These are phyloP conservation scores for Drosophila lini DNA, from an alignment of 1,140 invertebrate genomes.

Conservation along the genomic window DNA sequence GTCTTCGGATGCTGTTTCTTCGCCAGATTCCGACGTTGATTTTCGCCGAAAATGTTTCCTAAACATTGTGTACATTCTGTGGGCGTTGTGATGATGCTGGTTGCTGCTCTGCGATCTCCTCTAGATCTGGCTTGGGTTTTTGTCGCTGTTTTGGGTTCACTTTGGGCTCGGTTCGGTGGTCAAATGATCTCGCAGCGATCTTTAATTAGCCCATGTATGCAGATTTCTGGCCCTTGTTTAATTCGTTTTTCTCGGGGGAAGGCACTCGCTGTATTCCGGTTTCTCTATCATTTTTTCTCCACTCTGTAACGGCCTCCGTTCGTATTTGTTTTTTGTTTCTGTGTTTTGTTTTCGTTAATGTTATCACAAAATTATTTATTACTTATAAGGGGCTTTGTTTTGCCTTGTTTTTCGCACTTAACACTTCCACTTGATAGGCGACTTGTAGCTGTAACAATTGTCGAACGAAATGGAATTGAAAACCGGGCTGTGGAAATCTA, in stretches of 20 bases:
- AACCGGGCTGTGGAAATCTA: constrained; percentile 70
- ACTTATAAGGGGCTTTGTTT: constrained; percentile 40
- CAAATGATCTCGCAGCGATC: constrained; percentile 41
- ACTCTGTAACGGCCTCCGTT: constrained; percentile 10
- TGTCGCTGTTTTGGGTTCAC: constrained; percentile 28
- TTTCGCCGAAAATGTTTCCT: constrained; percentile 84
- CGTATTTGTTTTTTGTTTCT: constrained; percentile 36
- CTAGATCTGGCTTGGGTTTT: constrained; percentile 16
- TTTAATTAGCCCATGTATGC: constrained; percentile 72
- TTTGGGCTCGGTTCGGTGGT: constrained; percentile 40
- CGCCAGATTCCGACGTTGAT: constrained; percentile 57
- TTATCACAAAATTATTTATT: constrained; percentile 64
- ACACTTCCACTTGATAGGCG: constrained; percentile 67
- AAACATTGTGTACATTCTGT: constrained; percentile 84
- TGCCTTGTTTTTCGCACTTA: constrained; percentile 61
- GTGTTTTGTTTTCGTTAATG: constrained; percentile 49
- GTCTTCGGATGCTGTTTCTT: constrained; percentile 28
- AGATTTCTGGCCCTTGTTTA: constrained; percentile 37
- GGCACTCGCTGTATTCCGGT: constrained; percentile 29
- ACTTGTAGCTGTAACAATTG: constrained; percentile 52
- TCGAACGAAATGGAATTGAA: constrained; percentile 74
- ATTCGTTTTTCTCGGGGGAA: constrained; percentile 3
- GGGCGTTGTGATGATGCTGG: constrained; percentile 48
- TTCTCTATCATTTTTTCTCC: constrained; percentile 40
- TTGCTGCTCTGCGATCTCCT: constrained; percentile 30